Evolutionary conservation across 2,113 vertebrate genomes (phyloP), one percentile per base, ranked within the genome.

Genomic region (Egretta garzetta): DNA sequence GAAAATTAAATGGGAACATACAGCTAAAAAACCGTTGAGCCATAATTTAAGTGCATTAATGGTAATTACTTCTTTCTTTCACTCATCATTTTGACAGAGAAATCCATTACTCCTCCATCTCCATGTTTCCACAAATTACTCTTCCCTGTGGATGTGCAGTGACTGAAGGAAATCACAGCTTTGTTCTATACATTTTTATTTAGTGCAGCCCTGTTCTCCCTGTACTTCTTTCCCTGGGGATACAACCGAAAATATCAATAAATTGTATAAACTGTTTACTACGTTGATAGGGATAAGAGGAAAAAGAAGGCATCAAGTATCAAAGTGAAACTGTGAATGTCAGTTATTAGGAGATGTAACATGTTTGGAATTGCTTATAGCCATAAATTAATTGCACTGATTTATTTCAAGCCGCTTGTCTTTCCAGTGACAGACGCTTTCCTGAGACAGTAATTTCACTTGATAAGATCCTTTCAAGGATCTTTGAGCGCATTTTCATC

Each of bases 61-160:
- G 96, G 98, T 98, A 99, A 99, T 99, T 98, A 98, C 98, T 96
- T 97, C 98, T 98, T 98, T 99, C 98, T 98, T 98, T 98, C 99
- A 99, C 98, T 98, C 98, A 98, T 99, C 99, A 99, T 98, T 98
- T 98, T 99, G 99, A 99, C 99, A 98, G 98, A 99, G 98, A 98
- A 98, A 98, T 98, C 98, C 98, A 99, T 99, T 99, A 99, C 98
- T 97, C 97, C 98, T 97, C 98, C 98, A 98, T 98, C 98, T 98
- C 97, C 85, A 76, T 87, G 52, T 94, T 98, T 97, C 98, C 97
- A 98, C 97, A 98, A 98, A 98, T 98, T 98, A 97, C 96, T 97
- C 96, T 98, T 98, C 96, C 97, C 97, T 52, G 87, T 97, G 94
- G 98, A 98, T 96, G 82, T 90, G 88, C 86, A 86, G 68, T 55